These are phyloP conservation scores for Serranus cabrilla DNA, from an alignment of 2,797 vertebrate genomes.

Conservation along the genomic window DNA sequence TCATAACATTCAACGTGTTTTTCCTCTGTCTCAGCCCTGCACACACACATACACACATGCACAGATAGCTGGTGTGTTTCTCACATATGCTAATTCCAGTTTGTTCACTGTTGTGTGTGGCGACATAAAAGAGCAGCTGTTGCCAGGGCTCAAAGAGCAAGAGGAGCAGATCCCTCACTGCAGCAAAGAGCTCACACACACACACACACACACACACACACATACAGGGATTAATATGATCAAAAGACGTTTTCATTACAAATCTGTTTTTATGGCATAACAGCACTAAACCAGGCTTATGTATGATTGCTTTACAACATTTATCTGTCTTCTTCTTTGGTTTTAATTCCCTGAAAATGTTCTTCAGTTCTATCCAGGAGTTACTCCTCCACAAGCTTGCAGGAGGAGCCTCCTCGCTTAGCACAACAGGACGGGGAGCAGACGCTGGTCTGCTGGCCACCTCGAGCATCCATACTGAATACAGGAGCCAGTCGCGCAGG, in stretches of 20 bases:
- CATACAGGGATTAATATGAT: constrained; percentile 49
- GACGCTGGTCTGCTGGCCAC: constrained; percentile 84
- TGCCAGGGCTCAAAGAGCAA: constrained; percentile 65
- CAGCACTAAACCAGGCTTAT: constrained; percentile 18
- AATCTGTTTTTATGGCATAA: constrained; percentile 27
- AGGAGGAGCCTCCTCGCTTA: constrained; percentile 53
- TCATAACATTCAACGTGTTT: constrained; percentile 52
- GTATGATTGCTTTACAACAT: constrained; percentile 18
- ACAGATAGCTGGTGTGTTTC: constrained; percentile 38
- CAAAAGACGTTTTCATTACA: constrained; percentile 38
- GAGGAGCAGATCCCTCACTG: constrained; percentile 57
- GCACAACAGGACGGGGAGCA: constrained; percentile 72
- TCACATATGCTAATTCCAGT: constrained; percentile 75
- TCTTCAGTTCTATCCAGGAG: constrained; percentile 53
- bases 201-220: constrained; percentile 18
- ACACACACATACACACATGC: background rate
- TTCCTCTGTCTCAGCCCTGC: constrained; percentile 28
- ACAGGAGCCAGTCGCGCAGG: constrained; percentile 67
- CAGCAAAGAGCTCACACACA: constrained; percentile 36
- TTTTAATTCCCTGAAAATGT: constrained; percentile 23
- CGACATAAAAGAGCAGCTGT: constrained; percentile 82
- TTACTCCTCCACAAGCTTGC: constrained; percentile 29
- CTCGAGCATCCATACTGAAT: constrained; percentile 74
- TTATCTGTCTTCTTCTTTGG: constrained; percentile 13
- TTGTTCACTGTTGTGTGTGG: constrained; percentile 67